Percentiles rank a stretch among this genome's conserved stretches.
phyloP scores from a whole-genome alignment of 92 coral and sea anemone species.

The Phenganax stokvisi region DNA sequence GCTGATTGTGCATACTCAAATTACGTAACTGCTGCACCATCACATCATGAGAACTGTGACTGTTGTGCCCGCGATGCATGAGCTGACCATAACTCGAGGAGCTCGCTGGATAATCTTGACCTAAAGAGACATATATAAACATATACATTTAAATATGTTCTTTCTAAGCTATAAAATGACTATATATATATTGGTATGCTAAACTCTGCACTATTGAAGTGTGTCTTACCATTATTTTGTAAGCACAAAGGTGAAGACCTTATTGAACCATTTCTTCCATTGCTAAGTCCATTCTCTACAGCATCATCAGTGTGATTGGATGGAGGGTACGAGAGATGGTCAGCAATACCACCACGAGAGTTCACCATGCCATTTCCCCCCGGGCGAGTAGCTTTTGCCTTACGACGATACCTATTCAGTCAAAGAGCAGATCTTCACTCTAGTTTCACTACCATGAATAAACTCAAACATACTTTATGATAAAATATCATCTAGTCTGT shows the following conservation, averaged over 20 bases:
- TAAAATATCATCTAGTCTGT: no score
- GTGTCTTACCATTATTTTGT: conserved; percentile 17
- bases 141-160: no score
- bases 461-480: no score
- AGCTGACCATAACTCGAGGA: conserved; percentile 26
- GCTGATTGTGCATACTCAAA: conserved; percentile 15
- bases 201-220: no score
- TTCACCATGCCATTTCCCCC: conserved; percentile 22
- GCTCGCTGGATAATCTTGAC: conserved; percentile 29
- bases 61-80: conserved; percentile 35
- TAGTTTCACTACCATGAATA: not conserved
- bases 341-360: conserved; percentile 26
- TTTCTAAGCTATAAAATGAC: no score
- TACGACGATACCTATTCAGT: conserved; percentile 27
- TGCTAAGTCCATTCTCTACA: conserved; percentile 29
- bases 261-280: conserved; percentile 19
- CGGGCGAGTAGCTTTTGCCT: conserved; percentile 21
- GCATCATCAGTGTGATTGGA: conserved; percentile 24
- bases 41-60: conserved; percentile 21
- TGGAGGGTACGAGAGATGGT: conserved; percentile 15
- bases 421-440: not conserved
- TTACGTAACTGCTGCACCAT: conserved; percentile 39
- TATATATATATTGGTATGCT: no score
- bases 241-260: conserved; percentile 20
- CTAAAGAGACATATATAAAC: not conserved